Conservation (phyloP, 2,888 invertebrate genomes). For the Epirrhoe tristata region DNA sequence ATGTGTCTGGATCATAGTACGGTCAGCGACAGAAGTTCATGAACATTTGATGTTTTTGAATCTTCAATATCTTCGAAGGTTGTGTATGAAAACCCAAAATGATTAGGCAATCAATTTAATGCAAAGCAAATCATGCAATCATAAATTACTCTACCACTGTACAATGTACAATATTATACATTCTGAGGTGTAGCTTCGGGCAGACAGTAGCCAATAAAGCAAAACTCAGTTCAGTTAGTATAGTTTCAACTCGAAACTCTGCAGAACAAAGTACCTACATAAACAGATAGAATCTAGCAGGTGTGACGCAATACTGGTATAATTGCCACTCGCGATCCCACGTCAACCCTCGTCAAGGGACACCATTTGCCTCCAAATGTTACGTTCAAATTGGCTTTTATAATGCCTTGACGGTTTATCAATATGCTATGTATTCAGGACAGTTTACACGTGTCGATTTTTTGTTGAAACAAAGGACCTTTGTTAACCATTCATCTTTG, state of each 20-base stretch:
- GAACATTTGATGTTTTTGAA: too few species aligned
- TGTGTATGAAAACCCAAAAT: background rate
- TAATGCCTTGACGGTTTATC: constrained; percentile 61
- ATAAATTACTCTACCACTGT: too few species aligned
- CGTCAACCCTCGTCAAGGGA: constrained; percentile 75
- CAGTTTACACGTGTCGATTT: constrained; percentile 33
- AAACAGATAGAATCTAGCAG: constrained; percentile 46
- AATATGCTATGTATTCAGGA: constrained; percentile 47
- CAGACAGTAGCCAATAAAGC: too few species aligned
- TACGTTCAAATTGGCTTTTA: constrained; percentile 64
- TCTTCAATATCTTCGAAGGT: too few species aligned
- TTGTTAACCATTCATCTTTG: constrained; percentile 14
- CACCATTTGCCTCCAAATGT: constrained; percentile 68
- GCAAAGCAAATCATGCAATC: background rate
- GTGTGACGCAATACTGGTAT: constrained; percentile 57
- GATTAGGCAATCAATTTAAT: background rate
- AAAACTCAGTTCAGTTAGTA: background rate
- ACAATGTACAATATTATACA: too few species aligned
- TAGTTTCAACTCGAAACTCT: background rate
- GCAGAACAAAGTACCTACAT: constrained; percentile 9
- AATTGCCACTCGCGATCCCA: constrained; percentile 70
- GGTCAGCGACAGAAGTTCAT: too few species aligned
- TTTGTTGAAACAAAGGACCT: constrained; percentile 26
- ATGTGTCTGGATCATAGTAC: background rate
- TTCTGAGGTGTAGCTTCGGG: too few species aligned